Conservation (phyloP, 2,113 vertebrate species). For the Anarhynchus alexandrinus region DNA sequence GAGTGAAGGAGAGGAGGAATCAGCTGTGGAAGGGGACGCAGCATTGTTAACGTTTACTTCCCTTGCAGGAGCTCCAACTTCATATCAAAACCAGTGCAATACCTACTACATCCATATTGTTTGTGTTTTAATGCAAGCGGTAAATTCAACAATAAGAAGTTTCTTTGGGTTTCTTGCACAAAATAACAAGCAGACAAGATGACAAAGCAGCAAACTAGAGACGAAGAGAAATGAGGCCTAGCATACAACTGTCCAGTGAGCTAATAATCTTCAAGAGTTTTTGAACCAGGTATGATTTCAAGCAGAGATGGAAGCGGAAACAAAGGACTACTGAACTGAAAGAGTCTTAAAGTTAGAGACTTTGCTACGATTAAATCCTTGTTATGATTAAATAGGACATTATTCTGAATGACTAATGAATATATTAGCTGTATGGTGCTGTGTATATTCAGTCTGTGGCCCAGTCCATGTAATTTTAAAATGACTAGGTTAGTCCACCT, state of each 20-base stretch:
- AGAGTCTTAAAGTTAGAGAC: background rate
- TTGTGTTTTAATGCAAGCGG: background rate
- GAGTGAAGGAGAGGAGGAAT: background rate
- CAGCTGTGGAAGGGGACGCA: background rate
- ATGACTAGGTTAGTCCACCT: background rate
- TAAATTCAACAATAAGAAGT: background rate
- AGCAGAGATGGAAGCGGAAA: background rate
- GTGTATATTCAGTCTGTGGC: background rate
- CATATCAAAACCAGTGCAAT: background rate
- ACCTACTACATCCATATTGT: background rate
- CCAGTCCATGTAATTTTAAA: background rate
- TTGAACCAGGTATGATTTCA: background rate
- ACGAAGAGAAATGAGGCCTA: background rate
- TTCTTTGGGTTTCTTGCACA: background rate
- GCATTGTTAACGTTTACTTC: background rate
- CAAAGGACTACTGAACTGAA: background rate
- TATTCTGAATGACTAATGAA: background rate
- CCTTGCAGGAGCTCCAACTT: background rate
- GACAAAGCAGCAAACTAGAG: background rate
- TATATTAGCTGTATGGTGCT: background rate
- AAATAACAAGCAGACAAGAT: background rate
- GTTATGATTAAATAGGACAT: background rate
- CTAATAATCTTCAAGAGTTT: background rate
- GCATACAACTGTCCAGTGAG: background rate
- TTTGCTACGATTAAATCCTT: background rate